phyloP scores from a whole-genome alignment of 2,888 invertebrate genomes.

The Vanessa cardui region DNA sequence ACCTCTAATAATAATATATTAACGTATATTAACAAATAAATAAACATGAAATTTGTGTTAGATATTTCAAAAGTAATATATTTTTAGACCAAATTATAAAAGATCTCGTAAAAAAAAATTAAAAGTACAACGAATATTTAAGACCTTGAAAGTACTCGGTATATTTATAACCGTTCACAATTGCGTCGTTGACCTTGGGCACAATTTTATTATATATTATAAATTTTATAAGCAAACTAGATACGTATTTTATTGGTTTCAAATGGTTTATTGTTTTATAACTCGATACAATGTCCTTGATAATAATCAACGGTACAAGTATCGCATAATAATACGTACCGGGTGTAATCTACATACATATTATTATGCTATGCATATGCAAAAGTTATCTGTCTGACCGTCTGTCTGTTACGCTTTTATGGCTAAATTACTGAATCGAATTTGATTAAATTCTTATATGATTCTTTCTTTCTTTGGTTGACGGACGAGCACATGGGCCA shows the following conservation, averaged over 20 bases:
- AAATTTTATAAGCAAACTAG: slow-evolving; percentile 30
- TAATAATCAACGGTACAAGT: no score
- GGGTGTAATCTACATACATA: no score
- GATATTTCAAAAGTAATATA: neutral
- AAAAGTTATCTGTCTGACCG: no score
- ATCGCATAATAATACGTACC: no score
- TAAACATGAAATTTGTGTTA: neutral
- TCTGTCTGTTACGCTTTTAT: no score
- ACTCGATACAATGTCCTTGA: no score
- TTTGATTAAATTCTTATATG: no score
- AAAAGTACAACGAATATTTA: slow-evolving; percentile 35
- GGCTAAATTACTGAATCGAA: no score
- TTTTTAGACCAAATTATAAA: slow-evolving; percentile 14
- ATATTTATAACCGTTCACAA: slow-evolving; percentile 37
- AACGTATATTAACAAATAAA: neutral
- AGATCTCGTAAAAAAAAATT: slow-evolving; percentile 27
- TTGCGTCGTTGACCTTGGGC: slow-evolving; percentile 36
- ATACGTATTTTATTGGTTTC: slow-evolving; percentile 20
- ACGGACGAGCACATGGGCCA: no score
- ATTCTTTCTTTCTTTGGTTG: no score
- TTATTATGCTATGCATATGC: no score
- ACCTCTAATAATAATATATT: no score
- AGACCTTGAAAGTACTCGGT: slow-evolving; percentile 36
- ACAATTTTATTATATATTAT: slow-evolving; percentile 30
- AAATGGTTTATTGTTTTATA: slow-evolving; percentile 1